Base-by-base conservation (phyloP, 2,888 invertebrate species). In the Pyrocoelia pectoralis region DNA sequence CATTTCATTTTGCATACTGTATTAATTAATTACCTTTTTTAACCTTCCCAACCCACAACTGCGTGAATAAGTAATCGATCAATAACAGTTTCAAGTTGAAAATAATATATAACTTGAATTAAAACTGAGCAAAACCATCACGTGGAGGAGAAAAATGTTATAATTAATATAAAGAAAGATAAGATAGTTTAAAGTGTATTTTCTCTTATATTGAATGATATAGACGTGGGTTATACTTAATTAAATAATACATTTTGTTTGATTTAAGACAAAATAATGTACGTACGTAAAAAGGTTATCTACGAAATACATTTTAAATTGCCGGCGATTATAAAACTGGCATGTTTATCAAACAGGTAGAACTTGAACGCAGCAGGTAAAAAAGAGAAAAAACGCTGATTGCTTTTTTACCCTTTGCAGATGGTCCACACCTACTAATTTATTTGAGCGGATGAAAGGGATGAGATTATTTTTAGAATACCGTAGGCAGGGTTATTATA, bases 391-490 rank as follows among this genome's bases (percentile, higher is more conserved):
- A 66, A 66, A 51, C 15, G 61, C 56, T 64, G 67, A 67, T 67
- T 67, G 63, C 67, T 60, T 67, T 67, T 66, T 67, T 67, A 67
- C 67, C 67, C 63, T 67, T 46, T 57, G 61, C 67, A 64, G 63
- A 67, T 64, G 64, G 59, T 67, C 66, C 57, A 67, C 67, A 67
- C 67, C 67, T 67, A 64, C 67, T 67, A 67, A 64, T 67, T 67
- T 67, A 64, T 64, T 60, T 64, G 56, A 52, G 61, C 33, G 52
- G 49, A 48, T 41, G 52, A 41, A 51, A 60, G 59, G 63, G 65
- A 54, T 59, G 54, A 51, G 59, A 53, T 60, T 59, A 59, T 53
- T 49, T 55, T 60, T 55, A 50, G 54, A 54, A 24, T 12, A 15
- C 38, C 33, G 43, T 38, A 48, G 51, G 49, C 56, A 50, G 48